phyloP scores from a whole-genome alignment of 2,113 vertebrate genomes.

The Ploceus nigricollis region DNA sequence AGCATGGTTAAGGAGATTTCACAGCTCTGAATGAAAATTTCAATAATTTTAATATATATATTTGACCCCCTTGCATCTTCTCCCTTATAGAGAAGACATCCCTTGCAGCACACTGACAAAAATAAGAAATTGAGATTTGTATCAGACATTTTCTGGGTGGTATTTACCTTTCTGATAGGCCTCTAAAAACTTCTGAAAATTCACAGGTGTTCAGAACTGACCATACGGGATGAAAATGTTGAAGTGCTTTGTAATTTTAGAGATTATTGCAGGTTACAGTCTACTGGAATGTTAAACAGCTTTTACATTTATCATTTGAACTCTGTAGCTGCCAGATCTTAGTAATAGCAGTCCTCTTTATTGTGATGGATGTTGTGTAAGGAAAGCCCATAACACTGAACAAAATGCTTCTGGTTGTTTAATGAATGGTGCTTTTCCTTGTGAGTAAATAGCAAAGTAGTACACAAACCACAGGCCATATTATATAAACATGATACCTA shows the following conservation, averaged over 20 bases:
- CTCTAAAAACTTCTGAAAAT: background rate
- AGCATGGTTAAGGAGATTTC: background rate
- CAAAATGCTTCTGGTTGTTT: background rate
- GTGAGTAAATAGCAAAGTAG: constrained; percentile 1
- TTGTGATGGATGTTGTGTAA: background rate
- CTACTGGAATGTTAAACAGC: background rate
- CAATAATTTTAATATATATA: background rate
- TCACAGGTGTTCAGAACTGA: background rate
- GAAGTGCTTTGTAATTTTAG: background rate
- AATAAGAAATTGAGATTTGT: background rate
- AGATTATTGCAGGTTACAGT: background rate
- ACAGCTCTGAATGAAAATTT: background rate
- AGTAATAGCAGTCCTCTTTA: background rate
- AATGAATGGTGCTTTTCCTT: background rate
- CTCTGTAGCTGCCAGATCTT: background rate
- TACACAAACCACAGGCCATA: background rate
- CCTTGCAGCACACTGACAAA: background rate
- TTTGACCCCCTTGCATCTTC: background rate
- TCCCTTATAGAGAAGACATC: background rate
- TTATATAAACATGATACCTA: background rate
- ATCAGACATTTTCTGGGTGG: background rate
- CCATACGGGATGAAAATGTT: background rate
- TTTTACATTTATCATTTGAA: background rate
- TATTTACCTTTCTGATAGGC: background rate
- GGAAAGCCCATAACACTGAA: background rate